Conservation (phyloP, 2,113 vertebrate genomes). For the Grallaria varia region DNA sequence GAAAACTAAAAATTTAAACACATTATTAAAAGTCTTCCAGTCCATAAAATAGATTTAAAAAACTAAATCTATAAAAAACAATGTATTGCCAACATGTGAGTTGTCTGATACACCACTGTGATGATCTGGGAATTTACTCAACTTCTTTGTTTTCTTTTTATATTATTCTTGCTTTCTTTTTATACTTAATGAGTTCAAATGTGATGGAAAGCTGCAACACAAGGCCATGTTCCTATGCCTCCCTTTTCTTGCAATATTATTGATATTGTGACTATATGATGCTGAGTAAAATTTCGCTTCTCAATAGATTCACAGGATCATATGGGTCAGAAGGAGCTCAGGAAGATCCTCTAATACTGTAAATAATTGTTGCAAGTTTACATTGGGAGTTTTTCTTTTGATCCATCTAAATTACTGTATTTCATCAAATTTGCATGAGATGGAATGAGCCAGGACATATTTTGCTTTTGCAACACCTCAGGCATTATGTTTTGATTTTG, state of each 20-base stretch:
- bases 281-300: neutral
- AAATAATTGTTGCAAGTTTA: neutral
- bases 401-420: neutral
- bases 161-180: neutral
- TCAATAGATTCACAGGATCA: neutral
- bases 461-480: slow-evolving; percentile 15
- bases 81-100: neutral
- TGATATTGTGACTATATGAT: neutral
- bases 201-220: neutral
- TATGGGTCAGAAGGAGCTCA: neutral
- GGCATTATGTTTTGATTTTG: slow-evolving; percentile 15
- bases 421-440: neutral
- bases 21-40: neutral
- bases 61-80: neutral
- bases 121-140: neutral
- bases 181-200: neutral
- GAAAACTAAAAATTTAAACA: neutral
- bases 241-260: neutral
- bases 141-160: neutral
- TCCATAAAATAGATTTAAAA: neutral
- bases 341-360: neutral
- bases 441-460: neutral
- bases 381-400: neutral
- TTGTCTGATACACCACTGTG: neutral
- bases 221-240: neutral